These are phyloP conservation scores for Magallana angulata DNA, from an alignment of 1,140 invertebrate species.

Conservation along the genomic window DNA sequence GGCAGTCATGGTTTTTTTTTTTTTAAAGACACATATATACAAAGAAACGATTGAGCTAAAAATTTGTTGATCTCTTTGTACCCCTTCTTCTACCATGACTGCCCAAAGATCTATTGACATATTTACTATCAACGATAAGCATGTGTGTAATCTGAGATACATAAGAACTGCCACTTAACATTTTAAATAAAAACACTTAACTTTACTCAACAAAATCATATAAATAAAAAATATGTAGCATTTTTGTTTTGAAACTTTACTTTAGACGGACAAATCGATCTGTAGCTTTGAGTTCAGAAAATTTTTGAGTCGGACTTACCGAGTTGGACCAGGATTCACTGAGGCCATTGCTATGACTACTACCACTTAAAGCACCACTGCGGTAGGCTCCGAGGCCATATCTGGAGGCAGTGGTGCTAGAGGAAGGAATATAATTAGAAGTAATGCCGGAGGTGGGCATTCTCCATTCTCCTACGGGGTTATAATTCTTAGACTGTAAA, in stretches of 20 bases:
- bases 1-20: constrained; percentile 18
- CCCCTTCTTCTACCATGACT: not conserved
- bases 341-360: constrained; percentile 38
- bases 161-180: constrained; percentile 8
- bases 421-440: constrained; percentile 2
- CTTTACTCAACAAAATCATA: not conserved
- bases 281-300: not conserved
- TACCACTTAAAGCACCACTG: constrained; percentile 39
- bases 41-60: not conserved
- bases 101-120: constrained; percentile 14
- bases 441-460: constrained; percentile 21
- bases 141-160: constrained; percentile 8
- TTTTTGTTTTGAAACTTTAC: not conserved
- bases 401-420: not conserved
- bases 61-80: not conserved
- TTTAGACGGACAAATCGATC: not conserved
- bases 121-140: constrained; percentile 4
- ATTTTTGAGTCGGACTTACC: constrained; percentile 10
- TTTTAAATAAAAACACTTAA: not conserved
- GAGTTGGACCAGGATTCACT: constrained; percentile 22
- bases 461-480: constrained; percentile 41
- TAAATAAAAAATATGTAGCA: no score
- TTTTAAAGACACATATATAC: no score
- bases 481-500: constrained; percentile 8
- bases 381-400: constrained; percentile 21